These are phyloP conservation scores for Listronotus oregonensis DNA, from an alignment of 1,140 invertebrate species.

Conservation along the genomic window DNA sequence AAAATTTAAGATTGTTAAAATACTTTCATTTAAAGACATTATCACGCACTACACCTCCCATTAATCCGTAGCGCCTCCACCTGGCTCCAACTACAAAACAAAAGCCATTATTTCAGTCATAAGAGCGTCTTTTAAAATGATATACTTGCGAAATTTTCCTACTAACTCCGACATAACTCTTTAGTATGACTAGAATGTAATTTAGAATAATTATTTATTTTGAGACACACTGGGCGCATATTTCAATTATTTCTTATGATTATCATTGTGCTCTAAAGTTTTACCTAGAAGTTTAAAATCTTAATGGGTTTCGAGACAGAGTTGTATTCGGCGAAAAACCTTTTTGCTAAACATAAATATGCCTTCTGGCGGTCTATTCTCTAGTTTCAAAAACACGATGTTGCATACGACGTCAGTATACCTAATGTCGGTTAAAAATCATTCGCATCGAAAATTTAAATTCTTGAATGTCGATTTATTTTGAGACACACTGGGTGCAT, in stretches of 20 bases:
- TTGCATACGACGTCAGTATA: no score
- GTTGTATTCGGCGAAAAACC: neutral
- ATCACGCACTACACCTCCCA: neutral
- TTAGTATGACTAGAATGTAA: slow-evolving; percentile 28
- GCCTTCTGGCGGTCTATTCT: no score
- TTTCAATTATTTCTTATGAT: slow-evolving; percentile 28
- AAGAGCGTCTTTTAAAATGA: slow-evolving; percentile 35
- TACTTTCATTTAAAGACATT: no score
- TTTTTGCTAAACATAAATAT: neutral
- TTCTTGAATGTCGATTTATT: no score
- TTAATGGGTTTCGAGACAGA: no score
- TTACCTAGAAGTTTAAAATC: no score
- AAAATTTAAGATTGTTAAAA: no score
- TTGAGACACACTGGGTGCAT: no score
- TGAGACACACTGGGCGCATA: slow-evolving; percentile 20
- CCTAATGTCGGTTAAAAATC: no score
- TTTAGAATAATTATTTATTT: slow-evolving; percentile 32
- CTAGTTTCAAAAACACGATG: no score
- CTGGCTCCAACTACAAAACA: slow-evolving; percentile 29
- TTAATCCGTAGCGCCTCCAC: slow-evolving; percentile 2
- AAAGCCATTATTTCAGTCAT: slow-evolving; percentile 31
- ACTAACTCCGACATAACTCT: slow-evolving; percentile 24
- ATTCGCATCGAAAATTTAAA: no score
- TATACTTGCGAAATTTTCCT: slow-evolving; percentile 35
- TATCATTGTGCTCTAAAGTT: neutral